A percentile compares a stretch with the other conserved stretches of the same genome.
These are phyloP conservation scores for Digitonthophagus gazella DNA, from an alignment of 2,888 invertebrate species.

Conservation along the genomic window DNA sequence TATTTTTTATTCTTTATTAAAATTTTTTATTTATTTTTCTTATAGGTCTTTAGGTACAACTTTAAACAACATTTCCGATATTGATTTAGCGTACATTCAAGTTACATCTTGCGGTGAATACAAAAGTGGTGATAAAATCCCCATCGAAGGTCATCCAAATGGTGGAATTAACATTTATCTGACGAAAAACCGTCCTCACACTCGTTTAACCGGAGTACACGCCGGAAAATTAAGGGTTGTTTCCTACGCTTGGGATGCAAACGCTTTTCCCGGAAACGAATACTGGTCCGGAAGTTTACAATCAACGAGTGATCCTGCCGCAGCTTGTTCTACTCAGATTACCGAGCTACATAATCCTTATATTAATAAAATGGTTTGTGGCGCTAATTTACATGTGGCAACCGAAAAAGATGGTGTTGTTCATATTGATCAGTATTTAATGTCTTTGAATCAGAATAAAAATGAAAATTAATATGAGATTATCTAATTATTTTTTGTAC, in stretches of 20 bases:
- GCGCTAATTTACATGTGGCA: conserved; percentile 56
- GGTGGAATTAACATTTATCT: conserved; percentile 38
- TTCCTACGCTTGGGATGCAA: conserved; percentile 73
- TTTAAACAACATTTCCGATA: conserved; percentile 33
- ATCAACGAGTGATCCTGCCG: conserved; percentile 62
- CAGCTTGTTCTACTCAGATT: conserved; percentile 62
- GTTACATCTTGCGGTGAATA: conserved; percentile 29
- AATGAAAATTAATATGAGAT: no score
- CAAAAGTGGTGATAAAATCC: conserved; percentile 27
- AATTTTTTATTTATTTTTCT: conserved; percentile 11
- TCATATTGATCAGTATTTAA: not conserved
- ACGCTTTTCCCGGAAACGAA: conserved; percentile 72
- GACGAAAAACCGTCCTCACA: conserved; percentile 45
- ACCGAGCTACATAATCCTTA: conserved; percentile 62
- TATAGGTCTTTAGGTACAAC: conserved; percentile 30
- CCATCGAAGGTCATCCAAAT: conserved; percentile 29
- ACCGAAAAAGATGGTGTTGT: conserved; percentile 31
- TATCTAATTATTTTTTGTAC: no score
- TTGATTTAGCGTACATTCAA: conserved; percentile 38
- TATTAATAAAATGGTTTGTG: conserved; percentile 56
- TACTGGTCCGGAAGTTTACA: conserved; percentile 62
- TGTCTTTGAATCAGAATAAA: not conserved
- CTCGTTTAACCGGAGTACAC: conserved; percentile 39
- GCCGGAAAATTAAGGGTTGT: conserved; percentile 56
- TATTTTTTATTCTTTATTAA: not conserved